Evolutionary conservation across 2,113 vertebrate genomes (phyloP).

Genomic region (Rhynchomys soricoides): DNA sequence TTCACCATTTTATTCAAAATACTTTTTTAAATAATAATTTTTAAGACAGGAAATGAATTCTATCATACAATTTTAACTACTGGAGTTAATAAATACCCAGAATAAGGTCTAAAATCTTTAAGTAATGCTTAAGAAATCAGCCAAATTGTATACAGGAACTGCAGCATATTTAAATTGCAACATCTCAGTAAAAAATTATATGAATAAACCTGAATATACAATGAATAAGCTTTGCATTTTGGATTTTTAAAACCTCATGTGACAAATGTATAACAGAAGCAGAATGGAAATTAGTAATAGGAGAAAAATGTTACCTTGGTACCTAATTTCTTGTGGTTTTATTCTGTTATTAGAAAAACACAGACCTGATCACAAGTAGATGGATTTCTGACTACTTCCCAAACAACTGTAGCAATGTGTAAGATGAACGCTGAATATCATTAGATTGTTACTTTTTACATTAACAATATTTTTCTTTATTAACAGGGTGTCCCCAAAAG

Average conservation of each 20-base stretch:
- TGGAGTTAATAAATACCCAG: background rate
- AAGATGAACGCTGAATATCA: background rate
- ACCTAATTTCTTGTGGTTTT: background rate
- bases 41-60: constrained; percentile 28
- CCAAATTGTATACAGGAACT: background rate
- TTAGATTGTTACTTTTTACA: background rate
- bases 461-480: background rate
- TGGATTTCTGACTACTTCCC: background rate
- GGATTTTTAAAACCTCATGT: background rate
- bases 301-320: background rate
- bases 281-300: background rate
- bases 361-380: background rate
- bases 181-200: background rate
- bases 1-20: background rate
- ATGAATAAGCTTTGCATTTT: constrained; percentile 14
- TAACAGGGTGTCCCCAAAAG: background rate
- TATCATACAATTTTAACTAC: background rate
- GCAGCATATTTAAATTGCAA: background rate
- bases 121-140: background rate
- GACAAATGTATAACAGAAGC: background rate
- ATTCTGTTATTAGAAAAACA: background rate
- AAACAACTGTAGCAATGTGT: background rate
- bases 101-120: constrained; percentile 18
- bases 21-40: background rate
- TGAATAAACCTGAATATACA: constrained; percentile 28